Evolutionary conservation across 2,888 invertebrate species (phyloP).

Genomic region (Harpagoxenus sublaevis): DNA sequence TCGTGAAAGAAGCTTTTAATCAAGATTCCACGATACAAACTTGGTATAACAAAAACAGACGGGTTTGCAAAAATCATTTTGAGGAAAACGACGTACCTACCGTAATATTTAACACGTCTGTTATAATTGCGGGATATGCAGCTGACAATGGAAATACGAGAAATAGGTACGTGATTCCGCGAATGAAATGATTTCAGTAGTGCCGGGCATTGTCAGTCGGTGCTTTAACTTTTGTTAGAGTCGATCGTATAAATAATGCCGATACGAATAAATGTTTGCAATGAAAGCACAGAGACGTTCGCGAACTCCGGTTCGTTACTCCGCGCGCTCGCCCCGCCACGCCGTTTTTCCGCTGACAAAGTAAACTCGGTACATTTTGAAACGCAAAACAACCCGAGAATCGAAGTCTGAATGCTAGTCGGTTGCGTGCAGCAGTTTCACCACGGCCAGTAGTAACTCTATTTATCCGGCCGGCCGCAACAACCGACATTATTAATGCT

Average conservation of each 20-base stretch:
- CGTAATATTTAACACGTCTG: not conserved
- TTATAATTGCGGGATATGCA: not conserved
- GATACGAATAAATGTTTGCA: slow-evolving; percentile 51
- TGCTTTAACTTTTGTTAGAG: slow-evolving; percentile 30
- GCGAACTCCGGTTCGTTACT: slow-evolving; percentile 30
- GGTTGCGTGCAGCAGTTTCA: slow-evolving; percentile 33
- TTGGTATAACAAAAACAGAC: not conserved
- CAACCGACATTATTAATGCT: slow-evolving; percentile 44
- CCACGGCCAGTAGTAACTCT: slow-evolving; percentile 13
- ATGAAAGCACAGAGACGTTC: slow-evolving; percentile 39
- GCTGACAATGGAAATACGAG: not conserved
- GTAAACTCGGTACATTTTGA: slow-evolving; percentile 43
- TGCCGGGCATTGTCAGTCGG: not conserved
- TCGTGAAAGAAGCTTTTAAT: not conserved
- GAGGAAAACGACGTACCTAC: not conserved
- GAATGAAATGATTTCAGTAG: slow-evolving; percentile 4
- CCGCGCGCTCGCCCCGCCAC: not conserved
- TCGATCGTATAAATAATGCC: slow-evolving; percentile 39
- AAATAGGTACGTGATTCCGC: not conserved
- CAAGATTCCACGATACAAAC: not conserved
- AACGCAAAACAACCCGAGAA: slow-evolving; percentile 29
- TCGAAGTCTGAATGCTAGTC: slow-evolving; percentile 33
- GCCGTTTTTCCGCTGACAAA: slow-evolving; percentile 42
- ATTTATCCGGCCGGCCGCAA: slow-evolving; percentile 33
- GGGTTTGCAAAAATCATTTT: not conserved